A percentile compares a stretch with the other conserved stretches of the same genome.
Conservation (phyloP, 2,888 invertebrate genomes). For the Caenorhabditis sp. region DNA sequence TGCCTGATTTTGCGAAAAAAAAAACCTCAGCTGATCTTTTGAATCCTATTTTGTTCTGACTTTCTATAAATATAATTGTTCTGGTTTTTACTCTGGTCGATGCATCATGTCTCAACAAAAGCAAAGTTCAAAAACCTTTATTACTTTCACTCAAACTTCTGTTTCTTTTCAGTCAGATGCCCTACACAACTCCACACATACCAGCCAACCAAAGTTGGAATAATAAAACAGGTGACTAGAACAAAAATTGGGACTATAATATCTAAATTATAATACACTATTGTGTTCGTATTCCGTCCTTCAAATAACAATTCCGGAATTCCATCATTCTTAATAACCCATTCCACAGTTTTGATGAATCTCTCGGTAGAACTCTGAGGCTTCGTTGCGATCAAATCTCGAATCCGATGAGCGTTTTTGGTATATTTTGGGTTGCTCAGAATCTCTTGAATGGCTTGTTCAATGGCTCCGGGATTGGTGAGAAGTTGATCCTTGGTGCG, state of each 20-base stretch:
- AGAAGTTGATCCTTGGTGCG: slow-evolving; percentile 19
- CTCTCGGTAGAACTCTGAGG: slow-evolving; percentile 44
- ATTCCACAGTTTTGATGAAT: slow-evolving; percentile 46
- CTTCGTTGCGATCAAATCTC: slow-evolving; percentile 39
- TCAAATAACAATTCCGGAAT: slow-evolving; percentile 25
- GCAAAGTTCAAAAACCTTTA: slow-evolving; percentile 6
- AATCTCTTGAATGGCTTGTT: slow-evolving; percentile 24
- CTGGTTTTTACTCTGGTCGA: too few relatives aligned
- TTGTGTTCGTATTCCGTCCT: slow-evolving; percentile 14
- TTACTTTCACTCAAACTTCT: slow-evolving; percentile 10
- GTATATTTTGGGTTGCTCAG: slow-evolving; percentile 41
- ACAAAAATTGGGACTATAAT: slow-evolving; percentile 30
- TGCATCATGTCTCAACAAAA: neutral
- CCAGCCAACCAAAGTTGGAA: slow-evolving; percentile 7
- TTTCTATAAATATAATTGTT: too few relatives aligned
- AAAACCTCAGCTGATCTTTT: too few relatives aligned
- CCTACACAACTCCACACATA: slow-evolving; percentile 29
- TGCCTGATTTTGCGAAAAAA: too few relatives aligned
- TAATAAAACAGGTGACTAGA: neutral
- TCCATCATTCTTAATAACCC: slow-evolving; percentile 35
- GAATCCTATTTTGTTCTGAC: too few relatives aligned
- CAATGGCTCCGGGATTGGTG: slow-evolving; percentile 19
- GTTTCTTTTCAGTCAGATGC: slow-evolving; percentile 13
- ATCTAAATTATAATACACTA: slow-evolving; percentile 37
- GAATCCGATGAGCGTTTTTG: slow-evolving; percentile 36